Base-by-base conservation (phyloP, 2,113 vertebrate species). In the Sapajus apella region DNA sequence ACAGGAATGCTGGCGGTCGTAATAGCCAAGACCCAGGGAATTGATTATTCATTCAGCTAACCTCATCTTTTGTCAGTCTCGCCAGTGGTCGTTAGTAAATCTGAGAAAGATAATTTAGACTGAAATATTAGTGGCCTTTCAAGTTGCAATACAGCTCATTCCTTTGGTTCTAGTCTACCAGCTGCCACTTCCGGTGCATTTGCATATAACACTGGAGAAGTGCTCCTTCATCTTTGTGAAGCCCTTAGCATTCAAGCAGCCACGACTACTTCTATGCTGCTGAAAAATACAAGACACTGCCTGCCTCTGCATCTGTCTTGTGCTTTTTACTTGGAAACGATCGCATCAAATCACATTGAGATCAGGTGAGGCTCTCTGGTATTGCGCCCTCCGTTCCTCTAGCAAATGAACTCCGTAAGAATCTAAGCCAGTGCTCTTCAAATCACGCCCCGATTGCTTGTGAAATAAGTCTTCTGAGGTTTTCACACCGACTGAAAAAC, bases 401-500 rank as follows among this genome's bases (percentile, higher is more conserved):
- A 27, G 66, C 73, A 89, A 82, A 93, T n/a, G 45, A 58, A 55
- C 45, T 64, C 43, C 64, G 3, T 68, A 81, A 82, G 85, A 83
- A 96, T 92, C 55, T 87, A 89, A 91, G 66, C 30, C 72, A 77
- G 1, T 76, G 66, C 32, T 95, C 96, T 95, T 79, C 64, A 55
- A 75, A 82, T 95, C 45, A 79, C 70, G 64, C n/a, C 47, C 56
- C 77, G 92, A 90, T 58, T 73, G 45, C 64, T 76, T 80, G 23
- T 91, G 87, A 85, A 83, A 96, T 92, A 64, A 91, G n/a, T 52
- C 80, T 95, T 87, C 64, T 90, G 64, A 84, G 40, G 83, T 50
- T 95, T 94, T 90, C 64, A 56, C 50, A 88, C 47, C 9, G 0
- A 82, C 40, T 89, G 91, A 64, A 90, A 96, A 79, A 8, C 82